Evolutionary conservation across 2,797 vertebrate species (phyloP).

Genomic region (Microctenopoma lineatum): DNA sequence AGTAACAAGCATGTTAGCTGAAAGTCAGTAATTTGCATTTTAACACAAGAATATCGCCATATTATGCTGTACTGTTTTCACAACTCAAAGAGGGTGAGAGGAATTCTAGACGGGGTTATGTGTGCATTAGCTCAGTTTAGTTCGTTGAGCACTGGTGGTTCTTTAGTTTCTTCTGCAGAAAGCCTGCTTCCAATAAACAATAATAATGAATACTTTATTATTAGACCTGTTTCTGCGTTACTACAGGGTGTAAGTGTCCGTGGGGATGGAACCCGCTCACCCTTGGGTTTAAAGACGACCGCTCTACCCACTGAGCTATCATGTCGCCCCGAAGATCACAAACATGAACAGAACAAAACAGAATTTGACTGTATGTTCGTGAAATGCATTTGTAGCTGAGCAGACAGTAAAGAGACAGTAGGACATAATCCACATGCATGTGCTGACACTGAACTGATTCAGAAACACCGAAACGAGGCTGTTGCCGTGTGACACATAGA

Average conservation of each 20-base stretch:
- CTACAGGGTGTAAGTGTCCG: no score
- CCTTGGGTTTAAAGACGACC: no score
- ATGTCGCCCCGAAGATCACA: no score
- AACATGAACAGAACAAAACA: not conserved
- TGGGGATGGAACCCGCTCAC: no score
- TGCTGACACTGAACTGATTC: conserved; percentile 16
- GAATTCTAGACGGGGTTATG: not conserved
- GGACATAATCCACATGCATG: conserved; percentile 22
- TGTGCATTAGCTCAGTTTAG: not conserved
- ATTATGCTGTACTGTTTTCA: not conserved
- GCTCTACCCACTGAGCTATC: no score
- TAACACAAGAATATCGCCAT: no score
- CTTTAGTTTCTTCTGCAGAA: conserved; percentile 16
- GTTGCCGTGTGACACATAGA: not conserved
- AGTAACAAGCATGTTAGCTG: not conserved
- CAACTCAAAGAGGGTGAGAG: not conserved
- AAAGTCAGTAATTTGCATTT: no score
- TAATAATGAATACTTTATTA: no score
- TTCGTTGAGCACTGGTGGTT: conserved; percentile 2
- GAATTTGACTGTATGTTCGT: conserved; percentile 7
- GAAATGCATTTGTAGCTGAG: conserved; percentile 3
- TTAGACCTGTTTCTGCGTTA: no score
- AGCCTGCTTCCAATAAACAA: conserved; percentile 1
- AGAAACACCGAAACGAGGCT: conserved; percentile 21
- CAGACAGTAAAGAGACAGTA: conserved; percentile 6